phyloP scores from a whole-genome alignment of 2,797 vertebrate genomes.

The Salmo trutta region DNA sequence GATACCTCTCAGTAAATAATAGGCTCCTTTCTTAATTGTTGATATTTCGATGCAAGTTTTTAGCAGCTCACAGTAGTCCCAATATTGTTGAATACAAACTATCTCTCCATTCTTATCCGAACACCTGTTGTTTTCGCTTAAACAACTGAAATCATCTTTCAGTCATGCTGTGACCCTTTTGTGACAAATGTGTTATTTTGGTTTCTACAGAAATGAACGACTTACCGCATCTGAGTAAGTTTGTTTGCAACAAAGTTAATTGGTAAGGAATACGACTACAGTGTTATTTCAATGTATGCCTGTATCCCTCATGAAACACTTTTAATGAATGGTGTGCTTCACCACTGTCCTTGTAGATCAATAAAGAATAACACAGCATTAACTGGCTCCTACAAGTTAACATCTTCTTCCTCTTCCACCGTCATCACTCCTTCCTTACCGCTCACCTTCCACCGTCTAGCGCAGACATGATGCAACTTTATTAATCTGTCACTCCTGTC shows the following conservation, averaged over 20 bases:
- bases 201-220: background rate
- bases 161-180: background rate
- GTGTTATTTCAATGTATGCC: constrained; percentile 11
- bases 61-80: background rate
- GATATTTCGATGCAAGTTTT: constrained; percentile 8
- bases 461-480: constrained; percentile 1
- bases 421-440: constrained; percentile 17
- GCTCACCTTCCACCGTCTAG: constrained; percentile 28
- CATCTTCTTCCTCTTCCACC: too few relatives aligned
- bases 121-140: background rate
- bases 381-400: background rate
- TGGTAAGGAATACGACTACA: background rate
- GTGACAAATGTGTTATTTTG: background rate
- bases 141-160: background rate
- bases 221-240: background rate
- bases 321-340: constrained; percentile 31
- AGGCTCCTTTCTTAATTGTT: constrained; percentile 25
- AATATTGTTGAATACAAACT: background rate
- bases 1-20: constrained; percentile 22
- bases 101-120: background rate
- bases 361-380: constrained; percentile 28
- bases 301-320: constrained; percentile 25
- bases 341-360: constrained; percentile 35
- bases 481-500: constrained; percentile 35
- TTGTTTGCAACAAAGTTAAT: background rate